Conservation (phyloP, 2,797 vertebrate species). For the Lemur catta region DNA sequence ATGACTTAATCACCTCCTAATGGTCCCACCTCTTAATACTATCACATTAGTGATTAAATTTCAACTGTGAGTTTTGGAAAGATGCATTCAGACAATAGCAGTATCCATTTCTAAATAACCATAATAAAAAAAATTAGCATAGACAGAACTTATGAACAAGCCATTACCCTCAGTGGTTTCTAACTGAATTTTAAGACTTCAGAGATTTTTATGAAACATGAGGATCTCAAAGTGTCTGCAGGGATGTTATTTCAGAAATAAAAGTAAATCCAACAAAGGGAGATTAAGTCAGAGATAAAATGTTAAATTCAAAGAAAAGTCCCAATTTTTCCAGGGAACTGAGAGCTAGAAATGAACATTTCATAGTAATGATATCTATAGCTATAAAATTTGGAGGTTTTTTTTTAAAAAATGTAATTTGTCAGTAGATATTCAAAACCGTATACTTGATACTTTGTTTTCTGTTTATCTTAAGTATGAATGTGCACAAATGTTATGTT, state of each 20-base stretch:
- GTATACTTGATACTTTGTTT: not conserved
- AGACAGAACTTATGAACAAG: not conserved
- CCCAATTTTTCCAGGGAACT: not conserved
- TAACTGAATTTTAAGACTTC: constrained; percentile 41
- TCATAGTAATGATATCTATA: not conserved
- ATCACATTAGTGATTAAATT: not conserved
- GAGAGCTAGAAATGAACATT: not conserved
- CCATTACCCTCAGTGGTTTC: not conserved
- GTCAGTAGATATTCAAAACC: not conserved
- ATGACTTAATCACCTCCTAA: not conserved
- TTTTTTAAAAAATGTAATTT: not conserved
- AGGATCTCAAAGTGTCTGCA: not conserved
- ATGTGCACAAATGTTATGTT: not conserved
- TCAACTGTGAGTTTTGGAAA: not conserved
- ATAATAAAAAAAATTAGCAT: not conserved
- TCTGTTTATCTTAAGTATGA: not conserved
- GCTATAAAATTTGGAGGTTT: not conserved
- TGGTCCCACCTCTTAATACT: not conserved
- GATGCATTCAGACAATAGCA: not conserved
- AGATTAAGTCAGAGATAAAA: not conserved
- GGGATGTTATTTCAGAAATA: constrained; percentile 21
- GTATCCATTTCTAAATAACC: not conserved
- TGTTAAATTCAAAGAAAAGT: constrained; percentile 7
- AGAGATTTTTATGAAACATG: not conserved
- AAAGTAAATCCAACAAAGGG: not conserved